Conservation (phyloP, 2,797 vertebrate species). For the Triplophysa yarkandensis region DNA sequence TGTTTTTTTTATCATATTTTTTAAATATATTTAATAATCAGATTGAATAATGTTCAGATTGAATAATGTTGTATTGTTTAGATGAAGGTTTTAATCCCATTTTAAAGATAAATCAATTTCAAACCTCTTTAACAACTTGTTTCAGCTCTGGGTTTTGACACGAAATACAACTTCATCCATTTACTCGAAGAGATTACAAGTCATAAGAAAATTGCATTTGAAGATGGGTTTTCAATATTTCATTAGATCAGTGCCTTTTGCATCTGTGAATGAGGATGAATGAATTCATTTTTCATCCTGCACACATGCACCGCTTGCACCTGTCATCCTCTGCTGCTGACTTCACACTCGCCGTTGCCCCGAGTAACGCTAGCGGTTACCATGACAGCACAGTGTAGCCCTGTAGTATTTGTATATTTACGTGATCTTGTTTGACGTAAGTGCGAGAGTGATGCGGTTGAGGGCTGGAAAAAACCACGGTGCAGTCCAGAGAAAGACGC, state of each 20-base stretch:
- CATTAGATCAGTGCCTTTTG: constrained; percentile 16
- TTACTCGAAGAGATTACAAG: constrained; percentile 10
- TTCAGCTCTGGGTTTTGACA: not conserved
- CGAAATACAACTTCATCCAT: constrained; percentile 16
- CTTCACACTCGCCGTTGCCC: constrained; percentile 52
- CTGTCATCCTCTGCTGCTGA: constrained; percentile 44
- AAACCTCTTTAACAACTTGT: not conserved
- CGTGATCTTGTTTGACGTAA: constrained; percentile 45
- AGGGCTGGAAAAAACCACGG: constrained; percentile 19
- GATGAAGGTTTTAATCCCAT: no score
- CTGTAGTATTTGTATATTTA: constrained; percentile 54
- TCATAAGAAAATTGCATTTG: not conserved
- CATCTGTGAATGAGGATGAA: constrained; percentile 14
- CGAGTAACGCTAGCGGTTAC: constrained; percentile 48
- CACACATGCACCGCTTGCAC: constrained; percentile 40
- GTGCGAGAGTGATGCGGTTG: constrained; percentile 29
- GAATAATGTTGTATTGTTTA: no score
- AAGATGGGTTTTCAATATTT: constrained; percentile 19
- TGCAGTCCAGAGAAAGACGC: not conserved
- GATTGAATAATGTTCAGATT: no score
- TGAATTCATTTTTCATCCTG: constrained; percentile 44
- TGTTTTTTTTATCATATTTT: no score
- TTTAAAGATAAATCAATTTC: not conserved
- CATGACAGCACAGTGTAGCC: constrained; percentile 43
- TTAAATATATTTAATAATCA: no score